Percentiles rank a stretch among this genome's conserved stretches.
phyloP scores from a whole-genome alignment of 1,140 invertebrate species.

The Triops longicaudatus region DNA sequence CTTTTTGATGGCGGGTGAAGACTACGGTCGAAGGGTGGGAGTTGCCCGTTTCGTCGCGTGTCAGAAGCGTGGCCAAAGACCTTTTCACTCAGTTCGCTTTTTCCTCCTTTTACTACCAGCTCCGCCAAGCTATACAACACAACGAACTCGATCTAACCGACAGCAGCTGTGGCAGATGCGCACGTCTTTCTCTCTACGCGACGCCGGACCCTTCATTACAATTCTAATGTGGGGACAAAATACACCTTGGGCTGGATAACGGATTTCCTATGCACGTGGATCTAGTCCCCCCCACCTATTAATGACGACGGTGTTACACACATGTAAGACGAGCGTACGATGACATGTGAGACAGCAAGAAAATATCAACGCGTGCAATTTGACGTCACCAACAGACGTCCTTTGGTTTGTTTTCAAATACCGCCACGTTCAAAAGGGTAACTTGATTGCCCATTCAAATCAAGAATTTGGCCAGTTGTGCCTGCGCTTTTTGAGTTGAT shows the following conservation, averaged over 20 bases:
- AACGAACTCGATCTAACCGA: not conserved
- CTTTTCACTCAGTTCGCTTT: not conserved
- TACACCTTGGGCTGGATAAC: slow-evolving; percentile 1
- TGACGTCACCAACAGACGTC: not conserved
- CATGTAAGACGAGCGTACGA: not conserved
- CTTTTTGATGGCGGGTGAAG: not conserved
- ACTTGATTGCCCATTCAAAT: no score
- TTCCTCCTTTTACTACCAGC: not conserved
- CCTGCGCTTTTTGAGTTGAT: no score
- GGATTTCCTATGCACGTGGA: not conserved
- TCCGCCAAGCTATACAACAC: not conserved
- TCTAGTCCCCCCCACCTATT: not conserved
- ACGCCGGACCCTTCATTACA: not conserved
- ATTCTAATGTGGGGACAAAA: slow-evolving; percentile 7
- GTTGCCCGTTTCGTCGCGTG: not conserved
- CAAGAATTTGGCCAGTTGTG: no score
- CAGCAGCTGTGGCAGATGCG: slow-evolving; percentile 4
- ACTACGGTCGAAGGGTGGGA: not conserved
- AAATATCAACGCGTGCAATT: not conserved
- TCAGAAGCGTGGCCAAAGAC: slow-evolving; percentile 14
- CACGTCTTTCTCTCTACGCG: no score
- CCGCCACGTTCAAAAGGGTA: not conserved
- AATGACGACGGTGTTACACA: not conserved
- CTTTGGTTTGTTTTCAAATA: not conserved
- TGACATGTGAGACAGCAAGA: not conserved